Conservation (phyloP, 2,888 invertebrate species). For the Drosophila macrothrix region DNA sequence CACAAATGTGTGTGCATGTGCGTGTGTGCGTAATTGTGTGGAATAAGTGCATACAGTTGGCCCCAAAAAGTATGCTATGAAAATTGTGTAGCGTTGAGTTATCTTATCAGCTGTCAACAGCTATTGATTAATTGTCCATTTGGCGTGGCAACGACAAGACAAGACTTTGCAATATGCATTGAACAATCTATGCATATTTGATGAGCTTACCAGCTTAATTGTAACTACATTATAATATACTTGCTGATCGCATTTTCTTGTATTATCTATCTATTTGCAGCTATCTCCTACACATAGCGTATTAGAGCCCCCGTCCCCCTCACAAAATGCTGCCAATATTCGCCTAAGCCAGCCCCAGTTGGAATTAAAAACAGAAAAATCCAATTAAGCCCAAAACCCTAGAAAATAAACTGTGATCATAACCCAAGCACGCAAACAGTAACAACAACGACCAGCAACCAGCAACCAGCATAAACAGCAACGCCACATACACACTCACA, state of each 20-base stretch:
- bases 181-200: conserved; percentile 17
- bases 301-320: conserved; percentile 26
- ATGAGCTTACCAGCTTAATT: conserved; percentile 22
- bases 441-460: conserved; percentile 52
- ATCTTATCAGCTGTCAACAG: conserved; percentile 64
- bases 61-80: conserved; percentile 59
- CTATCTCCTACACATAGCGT: conserved; percentile 33
- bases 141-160: conserved; percentile 30
- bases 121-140: conserved; percentile 52
- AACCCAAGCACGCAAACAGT: conserved; percentile 59
- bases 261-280: conserved; percentile 42
- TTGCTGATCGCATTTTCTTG: conserved; percentile 18
- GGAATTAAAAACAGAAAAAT: conserved; percentile 9
- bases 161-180: not conserved
- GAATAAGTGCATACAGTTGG: conserved; percentile 29
- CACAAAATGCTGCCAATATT: conserved; percentile 73
- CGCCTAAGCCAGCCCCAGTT: conserved; percentile 61
- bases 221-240: conserved; percentile 43
- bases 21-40: conserved; percentile 33
- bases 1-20: not conserved
- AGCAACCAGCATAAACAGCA: conserved; percentile 36
- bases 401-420: conserved; percentile 75
- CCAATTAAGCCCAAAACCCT: conserved; percentile 46
- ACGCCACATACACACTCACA: conserved; percentile 32
- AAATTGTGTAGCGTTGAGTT: conserved; percentile 18